These are phyloP conservation scores for Epinotia ramella DNA, from an alignment of 2,888 invertebrate genomes.

Conservation along the genomic window DNA sequence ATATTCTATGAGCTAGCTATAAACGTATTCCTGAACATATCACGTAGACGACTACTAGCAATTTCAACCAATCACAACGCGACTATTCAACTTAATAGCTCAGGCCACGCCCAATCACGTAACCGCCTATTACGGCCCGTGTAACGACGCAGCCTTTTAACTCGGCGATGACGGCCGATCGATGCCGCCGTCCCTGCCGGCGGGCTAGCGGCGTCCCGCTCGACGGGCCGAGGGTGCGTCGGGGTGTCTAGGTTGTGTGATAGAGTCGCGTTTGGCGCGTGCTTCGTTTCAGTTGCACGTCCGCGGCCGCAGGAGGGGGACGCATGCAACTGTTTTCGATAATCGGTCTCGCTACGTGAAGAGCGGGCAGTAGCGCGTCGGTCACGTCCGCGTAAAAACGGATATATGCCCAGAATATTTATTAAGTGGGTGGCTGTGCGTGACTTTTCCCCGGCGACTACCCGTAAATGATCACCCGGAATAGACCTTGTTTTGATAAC, in stretches of 20 bases:
- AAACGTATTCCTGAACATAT: constrained; percentile 85
- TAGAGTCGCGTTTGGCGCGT: constrained; percentile 84
- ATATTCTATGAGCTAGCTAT: constrained; percentile 84
- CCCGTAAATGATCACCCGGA: constrained; percentile 78
- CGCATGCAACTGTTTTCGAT: constrained; percentile 85
- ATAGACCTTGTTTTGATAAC: constrained; percentile 81
- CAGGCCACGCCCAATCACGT: constrained; percentile 85
- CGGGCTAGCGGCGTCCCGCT: constrained; percentile 66
- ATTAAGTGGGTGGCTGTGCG: constrained; percentile 85
- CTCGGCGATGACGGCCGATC: constrained; percentile 80
- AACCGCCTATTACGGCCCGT: constrained; percentile 85
- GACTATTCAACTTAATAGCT: constrained; percentile 84
- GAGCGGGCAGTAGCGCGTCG: constrained; percentile 81
- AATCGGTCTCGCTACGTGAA: constrained; percentile 85
- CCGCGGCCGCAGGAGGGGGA: constrained; percentile 82
- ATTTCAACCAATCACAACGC: constrained; percentile 85
- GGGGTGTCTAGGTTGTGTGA: constrained; percentile 76
- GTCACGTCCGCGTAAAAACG: constrained; percentile 85
- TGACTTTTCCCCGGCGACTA: constrained; percentile 84
- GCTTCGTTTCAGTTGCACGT: constrained; percentile 84
- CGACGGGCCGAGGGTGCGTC: constrained; percentile 67
- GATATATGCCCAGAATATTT: constrained; percentile 87
- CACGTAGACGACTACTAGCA: constrained; percentile 84
- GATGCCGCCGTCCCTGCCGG: constrained; percentile 62
- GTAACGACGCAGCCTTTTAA: constrained; percentile 85